Conservation (phyloP, 2,888 invertebrate genomes). For the Cabera pusaria region DNA sequence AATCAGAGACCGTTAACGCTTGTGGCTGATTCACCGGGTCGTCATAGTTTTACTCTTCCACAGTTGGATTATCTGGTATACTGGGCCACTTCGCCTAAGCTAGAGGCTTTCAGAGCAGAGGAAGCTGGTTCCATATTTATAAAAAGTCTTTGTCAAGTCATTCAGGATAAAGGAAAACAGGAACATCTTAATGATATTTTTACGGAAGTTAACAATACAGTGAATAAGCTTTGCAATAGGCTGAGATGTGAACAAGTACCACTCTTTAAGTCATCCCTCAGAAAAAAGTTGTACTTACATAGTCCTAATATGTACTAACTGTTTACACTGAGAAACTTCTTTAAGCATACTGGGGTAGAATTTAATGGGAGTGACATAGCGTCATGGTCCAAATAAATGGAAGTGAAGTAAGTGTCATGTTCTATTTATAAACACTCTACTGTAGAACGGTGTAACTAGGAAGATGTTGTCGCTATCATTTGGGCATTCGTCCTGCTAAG, state of each 20-base stretch:
- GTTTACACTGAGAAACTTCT: no score
- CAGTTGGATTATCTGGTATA: conserved; percentile 67
- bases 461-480: no score
- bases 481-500: no score
- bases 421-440: no score
- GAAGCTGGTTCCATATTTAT: conserved; percentile 68
- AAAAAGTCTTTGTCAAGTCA: conserved; percentile 55
- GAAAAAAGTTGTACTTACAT: conserved; percentile 64
- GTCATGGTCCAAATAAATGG: no score
- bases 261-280: conserved; percentile 57
- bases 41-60: conserved; percentile 42
- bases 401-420: no score
- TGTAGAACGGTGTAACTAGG: no score
- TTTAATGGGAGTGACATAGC: no score
- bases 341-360: no score
- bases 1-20: conserved; percentile 36
- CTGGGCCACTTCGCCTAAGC: conserved; percentile 73
- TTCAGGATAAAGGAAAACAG: conserved; percentile 44
- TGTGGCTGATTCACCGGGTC: conserved; percentile 54
- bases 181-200: conserved; percentile 67
- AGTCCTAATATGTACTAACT: no score
- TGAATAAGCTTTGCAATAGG: conserved; percentile 47
- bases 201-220: conserved; percentile 57
- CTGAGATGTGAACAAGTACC: conserved; percentile 58
- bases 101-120: conserved; percentile 64